phyloP scores from a whole-genome alignment of 2,888 invertebrate genomes.

The Paralinhomoeus sp. region DNA sequence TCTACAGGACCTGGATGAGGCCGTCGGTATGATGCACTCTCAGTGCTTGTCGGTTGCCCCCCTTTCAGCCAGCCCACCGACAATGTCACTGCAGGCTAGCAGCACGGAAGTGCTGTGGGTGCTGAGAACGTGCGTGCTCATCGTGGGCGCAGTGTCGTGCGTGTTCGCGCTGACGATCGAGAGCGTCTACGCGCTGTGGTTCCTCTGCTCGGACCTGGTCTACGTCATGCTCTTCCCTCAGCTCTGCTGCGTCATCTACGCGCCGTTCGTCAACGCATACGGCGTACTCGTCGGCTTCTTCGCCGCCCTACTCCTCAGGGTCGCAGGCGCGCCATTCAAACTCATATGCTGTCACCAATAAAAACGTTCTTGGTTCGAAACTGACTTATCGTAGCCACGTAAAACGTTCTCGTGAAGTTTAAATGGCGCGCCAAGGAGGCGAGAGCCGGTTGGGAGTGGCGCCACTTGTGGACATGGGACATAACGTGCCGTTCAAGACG shows the following conservation, averaged over 20 bases:
- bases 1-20: conserved; percentile 79
- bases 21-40: conserved; percentile 39
- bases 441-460: too few species aligned
- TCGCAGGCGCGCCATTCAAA: too few species aligned
- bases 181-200: conserved; percentile 88
- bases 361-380: too few species aligned
- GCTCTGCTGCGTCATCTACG: conserved; percentile 30
- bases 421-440: too few species aligned
- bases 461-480: too few species aligned
- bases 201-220: conserved; percentile 86
- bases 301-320: neutral
- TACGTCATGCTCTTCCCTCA: conserved; percentile 97
- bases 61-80: too few species aligned
- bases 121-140: conserved; percentile 69
- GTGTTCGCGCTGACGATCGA: conserved; percentile 89
- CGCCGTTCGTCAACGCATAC: neutral
- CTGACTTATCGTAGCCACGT: too few species aligned
- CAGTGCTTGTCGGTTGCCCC: too few species aligned
- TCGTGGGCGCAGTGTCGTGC: conserved; percentile 71
- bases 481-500: too few species aligned
- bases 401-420: too few species aligned
- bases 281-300: neutral
- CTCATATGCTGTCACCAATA: too few species aligned
- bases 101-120: conserved; percentile 74
- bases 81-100: conserved; percentile 43